Conservation (phyloP, 2,797 vertebrate species). For the Centroberyx gerrardi region DNA sequence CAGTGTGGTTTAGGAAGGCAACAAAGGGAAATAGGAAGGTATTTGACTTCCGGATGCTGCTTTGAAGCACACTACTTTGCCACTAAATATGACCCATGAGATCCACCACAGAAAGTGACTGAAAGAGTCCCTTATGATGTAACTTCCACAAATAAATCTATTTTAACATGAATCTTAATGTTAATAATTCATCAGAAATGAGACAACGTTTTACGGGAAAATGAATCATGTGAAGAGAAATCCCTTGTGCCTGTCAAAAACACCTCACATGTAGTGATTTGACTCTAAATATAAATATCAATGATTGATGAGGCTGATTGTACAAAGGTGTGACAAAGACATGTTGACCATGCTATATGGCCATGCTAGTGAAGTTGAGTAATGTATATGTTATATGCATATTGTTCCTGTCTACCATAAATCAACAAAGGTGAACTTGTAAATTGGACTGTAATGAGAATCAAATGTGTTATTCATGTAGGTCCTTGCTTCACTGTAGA, state of each 20-base stretch:
- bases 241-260: background rate
- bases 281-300: constrained; percentile 21
- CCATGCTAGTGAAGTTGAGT: constrained; percentile 28
- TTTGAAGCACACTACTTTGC: background rate
- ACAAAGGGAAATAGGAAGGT: background rate
- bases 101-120: background rate
- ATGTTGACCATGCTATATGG: constrained; percentile 13
- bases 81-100: background rate
- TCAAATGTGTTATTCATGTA: background rate
- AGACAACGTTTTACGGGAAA: background rate
- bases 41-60: background rate
- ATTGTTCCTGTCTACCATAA: constrained; percentile 24
- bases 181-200: background rate
- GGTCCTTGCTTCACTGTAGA: background rate
- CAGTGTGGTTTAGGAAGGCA: background rate
- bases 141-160: background rate
- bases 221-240: background rate
- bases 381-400: constrained; percentile 28
- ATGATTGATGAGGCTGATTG: constrained; percentile 36
- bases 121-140: background rate
- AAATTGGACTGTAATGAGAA: background rate
- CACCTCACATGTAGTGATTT: background rate
- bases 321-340: constrained; percentile 12
- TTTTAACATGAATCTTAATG: background rate
- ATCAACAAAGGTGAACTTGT: constrained; percentile 35